phyloP scores from a whole-genome alignment of 2,888 invertebrate species.

The Agriopis leucophaearia region DNA sequence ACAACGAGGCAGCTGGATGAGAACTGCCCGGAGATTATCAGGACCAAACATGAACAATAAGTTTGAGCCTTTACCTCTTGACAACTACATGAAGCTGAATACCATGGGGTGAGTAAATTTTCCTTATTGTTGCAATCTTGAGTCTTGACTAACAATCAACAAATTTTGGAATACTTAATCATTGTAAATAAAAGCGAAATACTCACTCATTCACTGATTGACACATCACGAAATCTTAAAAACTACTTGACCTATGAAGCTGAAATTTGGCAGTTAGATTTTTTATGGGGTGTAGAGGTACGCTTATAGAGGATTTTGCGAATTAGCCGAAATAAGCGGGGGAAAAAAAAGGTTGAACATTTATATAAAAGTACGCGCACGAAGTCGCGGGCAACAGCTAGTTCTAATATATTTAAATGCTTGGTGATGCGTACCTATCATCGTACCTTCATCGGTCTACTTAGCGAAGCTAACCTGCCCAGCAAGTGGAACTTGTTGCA shows the following conservation, averaged over 20 bases:
- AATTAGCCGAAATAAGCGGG: no score
- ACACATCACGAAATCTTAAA: no score
- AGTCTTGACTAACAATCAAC: neutral
- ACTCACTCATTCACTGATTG: no score
- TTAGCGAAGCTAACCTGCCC: constrained; percentile 64
- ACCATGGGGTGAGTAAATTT: constrained; percentile 80
- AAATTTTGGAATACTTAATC: constrained; percentile 26
- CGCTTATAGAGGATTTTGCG: no score
- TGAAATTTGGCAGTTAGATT: no score
- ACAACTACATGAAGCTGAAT: constrained; percentile 80
- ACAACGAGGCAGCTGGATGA: constrained; percentile 82
- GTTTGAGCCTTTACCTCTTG: constrained; percentile 68
- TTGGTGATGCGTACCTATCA: constrained; percentile 56
- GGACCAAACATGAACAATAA: constrained; percentile 71
- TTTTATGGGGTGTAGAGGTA: no score
- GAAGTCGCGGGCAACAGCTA: no score
- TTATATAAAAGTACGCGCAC: no score
- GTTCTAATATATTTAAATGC: constrained; percentile 50
- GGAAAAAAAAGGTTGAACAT: no score
- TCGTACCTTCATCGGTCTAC: constrained; percentile 64
- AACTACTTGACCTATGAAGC: no score
- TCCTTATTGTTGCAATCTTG: constrained; percentile 4
- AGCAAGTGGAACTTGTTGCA: constrained; percentile 71
- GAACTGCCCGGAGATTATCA: constrained; percentile 78
- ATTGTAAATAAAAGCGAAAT: no score